A percentile compares a stretch with the other conserved stretches of the same genome.
These are phyloP conservation scores for Leptarthrus brevirostris DNA, from an alignment of 2,888 invertebrate genomes.

Conservation along the genomic window DNA sequence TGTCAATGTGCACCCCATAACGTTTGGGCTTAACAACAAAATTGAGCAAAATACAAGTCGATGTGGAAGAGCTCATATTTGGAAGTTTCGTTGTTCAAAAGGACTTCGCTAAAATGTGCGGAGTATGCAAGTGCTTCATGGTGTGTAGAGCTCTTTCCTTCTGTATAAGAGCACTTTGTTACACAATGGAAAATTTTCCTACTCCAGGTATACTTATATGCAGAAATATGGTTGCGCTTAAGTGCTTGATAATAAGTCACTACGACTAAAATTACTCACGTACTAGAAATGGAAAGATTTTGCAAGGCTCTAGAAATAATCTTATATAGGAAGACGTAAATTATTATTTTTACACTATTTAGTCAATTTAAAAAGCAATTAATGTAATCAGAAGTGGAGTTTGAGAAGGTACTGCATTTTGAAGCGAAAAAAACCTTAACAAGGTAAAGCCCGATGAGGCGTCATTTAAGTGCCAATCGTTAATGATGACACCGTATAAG, in stretches of 20 bases:
- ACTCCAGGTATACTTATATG: constrained; percentile 5
- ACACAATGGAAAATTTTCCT: constrained; percentile 18
- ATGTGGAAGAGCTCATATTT: neutral
- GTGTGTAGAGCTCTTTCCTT: neutral
- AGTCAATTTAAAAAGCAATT: too few species aligned
- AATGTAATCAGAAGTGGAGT: too few species aligned
- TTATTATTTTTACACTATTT: too few species aligned
- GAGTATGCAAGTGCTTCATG: constrained; percentile 3
- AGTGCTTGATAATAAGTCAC: constrained; percentile 22
- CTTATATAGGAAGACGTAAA: too few species aligned
- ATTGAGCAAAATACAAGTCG: constrained; percentile 12
- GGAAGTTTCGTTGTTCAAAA: neutral
- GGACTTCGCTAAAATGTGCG: constrained; percentile 8
- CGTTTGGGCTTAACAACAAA: neutral
- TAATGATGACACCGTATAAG: too few species aligned
- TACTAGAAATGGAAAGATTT: neutral
- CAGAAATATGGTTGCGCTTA: constrained; percentile 23
- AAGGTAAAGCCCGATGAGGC: too few species aligned
- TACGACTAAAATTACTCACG: constrained; percentile 30
- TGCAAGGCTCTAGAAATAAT: constrained; percentile 9
- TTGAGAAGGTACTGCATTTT: too few species aligned
- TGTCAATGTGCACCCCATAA: constrained; percentile 4
- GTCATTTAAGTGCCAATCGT: too few species aligned
- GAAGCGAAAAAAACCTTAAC: too few species aligned
- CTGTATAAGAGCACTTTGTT: constrained; percentile 24